Base-by-base conservation (phyloP, 92 coral and sea anemone species). In the Umimayanthus chanpuru region DNA sequence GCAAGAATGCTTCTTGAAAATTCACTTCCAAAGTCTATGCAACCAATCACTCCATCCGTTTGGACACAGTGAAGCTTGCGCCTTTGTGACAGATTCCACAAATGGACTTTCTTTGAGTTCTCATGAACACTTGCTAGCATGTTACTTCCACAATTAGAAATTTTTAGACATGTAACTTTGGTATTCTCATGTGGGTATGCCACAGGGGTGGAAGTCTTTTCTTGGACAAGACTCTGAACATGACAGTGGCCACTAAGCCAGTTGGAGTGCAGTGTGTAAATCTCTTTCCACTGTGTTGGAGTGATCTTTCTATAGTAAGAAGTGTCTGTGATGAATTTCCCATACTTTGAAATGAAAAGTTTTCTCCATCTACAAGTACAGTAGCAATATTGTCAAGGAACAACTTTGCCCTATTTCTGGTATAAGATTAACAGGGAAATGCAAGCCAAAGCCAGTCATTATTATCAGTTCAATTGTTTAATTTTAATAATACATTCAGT, bases 201-300 rank as follows among this genome's bases (percentile, higher is more conserved):
- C 18, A 9, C 58, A 53, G 81, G 55, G 21, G 89, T 76, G 4
- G 89, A 58, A 12, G 77, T 56, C 77, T 89, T 68, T 36, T 93
- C 89, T 76, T 85, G 90, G 78, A 79, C 93, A 80, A 94, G 90
- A 82, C 88, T 93, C 56, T 95, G 94, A 25, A 95, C 98, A 92
- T 95, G 98, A 76, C 98, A 95, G 71, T 92, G 98, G 3, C 98
- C 98, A 93, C 98, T 95, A 40, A 93, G 89, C 98, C 98, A 95
- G 91, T 95, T 95, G 55, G 98, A 91, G 73, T 91, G 90, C 8
- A 93, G 90, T 41, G 94, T 95, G 53, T 89, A 95, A 68, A 90
- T 85, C 74, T 95, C 96, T 82, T 95, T 95, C 98, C 98, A 95
- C 76, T 95, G 98, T 21, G 96, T 90, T 39, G 98, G 94, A 43